Conservation (phyloP, 2,888 invertebrate genomes). For the Drosophila percnosoma region DNA sequence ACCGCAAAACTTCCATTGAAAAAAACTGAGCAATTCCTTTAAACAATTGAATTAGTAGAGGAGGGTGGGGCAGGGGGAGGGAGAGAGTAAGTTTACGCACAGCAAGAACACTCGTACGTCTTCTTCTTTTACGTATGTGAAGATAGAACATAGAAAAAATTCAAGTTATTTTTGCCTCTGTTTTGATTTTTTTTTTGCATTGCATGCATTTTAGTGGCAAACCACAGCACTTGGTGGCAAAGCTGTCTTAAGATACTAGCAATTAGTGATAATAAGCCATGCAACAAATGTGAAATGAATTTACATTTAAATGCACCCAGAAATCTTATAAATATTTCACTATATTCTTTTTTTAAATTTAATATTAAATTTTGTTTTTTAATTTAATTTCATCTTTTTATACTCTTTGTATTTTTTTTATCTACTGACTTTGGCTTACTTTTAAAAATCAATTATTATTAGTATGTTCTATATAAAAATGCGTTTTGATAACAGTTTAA, state of each 20-base stretch:
- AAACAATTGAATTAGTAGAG: slow-evolving; percentile 1
- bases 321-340: neutral
- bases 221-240: neutral
- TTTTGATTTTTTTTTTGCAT: neutral
- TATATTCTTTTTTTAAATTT: neutral
- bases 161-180: neutral
- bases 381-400: neutral
- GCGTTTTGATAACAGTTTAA: neutral
- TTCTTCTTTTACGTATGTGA: slow-evolving; percentile 4
- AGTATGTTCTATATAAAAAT: too few relatives aligned
- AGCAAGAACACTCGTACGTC: slow-evolving; percentile 4
- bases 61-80: neutral
- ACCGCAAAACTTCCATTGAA: slow-evolving; percentile 3
- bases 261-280: neutral
- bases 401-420: neutral
- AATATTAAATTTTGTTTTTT: neutral
- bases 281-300: neutral
- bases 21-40: neutral
- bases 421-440: neutral
- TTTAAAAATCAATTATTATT: neutral
- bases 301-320: neutral
- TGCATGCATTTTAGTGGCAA: neutral
- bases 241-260: neutral
- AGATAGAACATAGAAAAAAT: neutral
- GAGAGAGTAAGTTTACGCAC: neutral